Percentiles rank a stretch among this genome's conserved stretches.
Evolutionary conservation across 2,113 vertebrate species (phyloP).

Genomic region (Dasyornis broadbenti): DNA sequence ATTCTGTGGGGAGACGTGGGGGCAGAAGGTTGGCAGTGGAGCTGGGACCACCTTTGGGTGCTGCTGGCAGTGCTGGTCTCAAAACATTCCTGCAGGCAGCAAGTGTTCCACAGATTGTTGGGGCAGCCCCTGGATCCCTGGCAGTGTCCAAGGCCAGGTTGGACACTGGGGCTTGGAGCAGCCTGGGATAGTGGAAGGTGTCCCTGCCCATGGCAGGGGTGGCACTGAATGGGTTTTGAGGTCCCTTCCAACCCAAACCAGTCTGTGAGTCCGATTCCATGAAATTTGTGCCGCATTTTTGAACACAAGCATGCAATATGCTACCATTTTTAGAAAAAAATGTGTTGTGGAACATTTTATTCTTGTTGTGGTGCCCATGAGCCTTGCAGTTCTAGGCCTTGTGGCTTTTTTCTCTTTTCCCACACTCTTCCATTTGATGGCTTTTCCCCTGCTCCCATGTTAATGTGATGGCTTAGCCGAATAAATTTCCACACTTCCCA

Average conservation of each 20-base stretch:
- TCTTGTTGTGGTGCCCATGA: background rate
- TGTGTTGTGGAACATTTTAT: accelerated
- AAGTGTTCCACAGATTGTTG: background rate
- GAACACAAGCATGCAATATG: background rate
- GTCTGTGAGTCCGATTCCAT: background rate
- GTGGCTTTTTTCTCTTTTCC: background rate
- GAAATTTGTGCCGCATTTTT: background rate
- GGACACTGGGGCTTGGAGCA: background rate
- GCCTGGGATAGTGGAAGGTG: background rate
- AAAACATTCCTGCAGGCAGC: accelerated
- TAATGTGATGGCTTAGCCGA: background rate
- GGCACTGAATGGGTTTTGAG: accelerated
- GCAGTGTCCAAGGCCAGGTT: accelerated
- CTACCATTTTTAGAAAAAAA: background rate
- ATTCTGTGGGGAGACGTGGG: background rate
- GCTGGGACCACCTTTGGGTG: accelerated
- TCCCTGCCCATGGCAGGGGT: background rate
- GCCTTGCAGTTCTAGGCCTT: background rate
- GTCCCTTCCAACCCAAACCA: background rate
- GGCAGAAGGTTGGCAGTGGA: background rate
- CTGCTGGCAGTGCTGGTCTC: background rate
- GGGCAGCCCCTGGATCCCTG: background rate
- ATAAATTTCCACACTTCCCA: background rate
- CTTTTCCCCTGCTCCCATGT: background rate
- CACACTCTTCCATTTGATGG: background rate